These are phyloP conservation scores for Chorisops tibialis DNA, from an alignment of 2,888 invertebrate genomes.

Conservation along the genomic window DNA sequence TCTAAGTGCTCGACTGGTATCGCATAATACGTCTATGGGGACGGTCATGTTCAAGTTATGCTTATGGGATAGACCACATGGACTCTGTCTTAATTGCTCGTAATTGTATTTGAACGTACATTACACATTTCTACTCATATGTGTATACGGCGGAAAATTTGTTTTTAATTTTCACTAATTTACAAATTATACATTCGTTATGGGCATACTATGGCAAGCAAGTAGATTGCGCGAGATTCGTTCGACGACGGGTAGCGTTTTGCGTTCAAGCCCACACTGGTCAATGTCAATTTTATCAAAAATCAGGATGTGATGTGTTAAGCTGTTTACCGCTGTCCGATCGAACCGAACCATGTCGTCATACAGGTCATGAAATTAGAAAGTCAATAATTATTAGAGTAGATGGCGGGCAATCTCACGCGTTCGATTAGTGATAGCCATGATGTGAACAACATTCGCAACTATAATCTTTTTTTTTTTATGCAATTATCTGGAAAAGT, in stretches of 20 bases:
- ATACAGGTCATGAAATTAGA: not conserved
- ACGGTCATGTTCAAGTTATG: not conserved
- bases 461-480: no score
- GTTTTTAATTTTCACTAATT: conserved; percentile 25
- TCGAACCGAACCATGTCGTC: conserved; percentile 1
- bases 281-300: conserved; percentile 31
- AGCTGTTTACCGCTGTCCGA: not conserved
- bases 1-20: no score
- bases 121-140: not conserved
- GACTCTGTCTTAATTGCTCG: conserved; percentile 15
- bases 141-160: conserved; percentile 18
- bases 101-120: conserved; percentile 19
- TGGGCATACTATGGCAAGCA: not conserved
- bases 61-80: not conserved
- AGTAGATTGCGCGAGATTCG: not conserved
- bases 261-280: not conserved
- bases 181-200: conserved; percentile 15
- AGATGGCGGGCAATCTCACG: not conserved
- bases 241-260: not conserved
- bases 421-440: conserved; percentile 14
- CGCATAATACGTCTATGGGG: no score
- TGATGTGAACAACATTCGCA: no score
- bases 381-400: not conserved
- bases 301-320: conserved; percentile 31
- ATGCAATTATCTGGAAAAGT: conserved; percentile 10